A percentile compares a stretch with the other conserved stretches of the same genome.
These are phyloP conservation scores for Regulus satrapa DNA, from an alignment of 2,113 vertebrate genomes.

Conservation along the genomic window DNA sequence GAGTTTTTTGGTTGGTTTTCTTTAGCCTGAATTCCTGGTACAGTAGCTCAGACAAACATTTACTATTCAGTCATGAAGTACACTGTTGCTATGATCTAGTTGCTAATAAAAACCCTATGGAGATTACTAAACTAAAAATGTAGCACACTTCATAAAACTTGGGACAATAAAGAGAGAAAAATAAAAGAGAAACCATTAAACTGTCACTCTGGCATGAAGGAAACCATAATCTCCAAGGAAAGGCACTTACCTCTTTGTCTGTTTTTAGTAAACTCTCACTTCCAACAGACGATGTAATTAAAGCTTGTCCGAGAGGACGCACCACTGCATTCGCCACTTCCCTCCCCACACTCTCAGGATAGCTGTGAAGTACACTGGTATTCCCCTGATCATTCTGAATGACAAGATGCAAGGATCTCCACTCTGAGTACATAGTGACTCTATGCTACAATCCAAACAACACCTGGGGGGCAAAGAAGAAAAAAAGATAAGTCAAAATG, in stretches of 20 bases:
- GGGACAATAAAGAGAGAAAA: not conserved
- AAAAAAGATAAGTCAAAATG: not conserved
- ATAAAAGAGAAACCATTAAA: not conserved
- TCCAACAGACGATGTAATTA: slow-evolving; percentile 78
- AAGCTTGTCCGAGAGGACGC: slow-evolving; percentile 86
- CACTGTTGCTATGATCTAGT: not conserved
- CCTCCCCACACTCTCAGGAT: slow-evolving; percentile 87
- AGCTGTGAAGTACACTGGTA: slow-evolving; percentile 94
- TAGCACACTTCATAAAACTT: not conserved
- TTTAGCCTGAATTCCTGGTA: not conserved
- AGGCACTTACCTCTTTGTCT: slow-evolving; percentile 89
- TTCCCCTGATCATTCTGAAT: slow-evolving; percentile 94
- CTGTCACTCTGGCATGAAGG: not conserved
- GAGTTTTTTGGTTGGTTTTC: not conserved
- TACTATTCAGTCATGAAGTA: not conserved
- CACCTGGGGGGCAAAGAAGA: slow-evolving; percentile 58
- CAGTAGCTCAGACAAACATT: not conserved
- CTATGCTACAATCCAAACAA: slow-evolving; percentile 66
- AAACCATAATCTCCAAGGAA: not conserved
- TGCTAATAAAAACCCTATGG: not conserved
- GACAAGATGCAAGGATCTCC: slow-evolving; percentile 93
- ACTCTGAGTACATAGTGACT: slow-evolving; percentile 94
- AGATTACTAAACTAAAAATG: not conserved
- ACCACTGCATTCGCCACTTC: slow-evolving; percentile 94
- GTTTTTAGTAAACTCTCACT: slow-evolving; percentile 92